Evolutionary conservation across 2,797 vertebrate genomes (phyloP).

Genomic region (Nyctibius grandis): DNA sequence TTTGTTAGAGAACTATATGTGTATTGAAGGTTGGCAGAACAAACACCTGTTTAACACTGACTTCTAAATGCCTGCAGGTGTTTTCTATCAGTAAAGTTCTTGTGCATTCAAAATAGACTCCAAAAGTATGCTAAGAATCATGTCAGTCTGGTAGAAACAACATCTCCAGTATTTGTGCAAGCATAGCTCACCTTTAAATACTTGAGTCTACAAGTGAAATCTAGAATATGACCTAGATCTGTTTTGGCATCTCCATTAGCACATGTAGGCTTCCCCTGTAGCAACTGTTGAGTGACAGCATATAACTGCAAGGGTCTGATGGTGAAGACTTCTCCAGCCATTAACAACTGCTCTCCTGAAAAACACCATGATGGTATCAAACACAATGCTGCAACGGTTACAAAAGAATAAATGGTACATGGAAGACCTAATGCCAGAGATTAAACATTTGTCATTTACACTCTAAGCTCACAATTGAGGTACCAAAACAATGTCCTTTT

Average conservation of each 20-base stretch:
- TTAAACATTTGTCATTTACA: not conserved
- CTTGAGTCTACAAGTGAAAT: constrained; percentile 95
- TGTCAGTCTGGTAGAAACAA: not conserved
- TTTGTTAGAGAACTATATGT: not conserved
- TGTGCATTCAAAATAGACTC: not conserved
- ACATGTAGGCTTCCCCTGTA: constrained; percentile 89
- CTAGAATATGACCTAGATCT: constrained; percentile 95
- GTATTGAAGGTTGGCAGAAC: not conserved
- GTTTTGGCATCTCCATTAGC: constrained; percentile 92
- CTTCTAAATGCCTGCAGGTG: not conserved
- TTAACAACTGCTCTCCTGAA: constrained; percentile 90
- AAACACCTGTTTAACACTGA: not conserved
- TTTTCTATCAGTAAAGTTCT: not conserved
- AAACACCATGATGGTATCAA: not conserved
- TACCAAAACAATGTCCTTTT: not conserved
- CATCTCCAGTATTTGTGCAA: not conserved
- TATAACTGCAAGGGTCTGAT: constrained; percentile 90
- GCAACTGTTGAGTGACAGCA: constrained; percentile 89
- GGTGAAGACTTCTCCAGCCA: constrained; percentile 88
- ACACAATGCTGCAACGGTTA: not conserved
- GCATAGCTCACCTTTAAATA: constrained; percentile 88
- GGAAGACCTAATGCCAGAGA: not conserved
- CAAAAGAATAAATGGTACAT: not conserved
- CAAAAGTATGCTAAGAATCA: not conserved
- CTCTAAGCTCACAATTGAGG: not conserved